A percentile compares a stretch with the other conserved stretches of the same genome.
Conservation (phyloP, 2,113 vertebrate species). For the Arothron firmamentum region DNA sequence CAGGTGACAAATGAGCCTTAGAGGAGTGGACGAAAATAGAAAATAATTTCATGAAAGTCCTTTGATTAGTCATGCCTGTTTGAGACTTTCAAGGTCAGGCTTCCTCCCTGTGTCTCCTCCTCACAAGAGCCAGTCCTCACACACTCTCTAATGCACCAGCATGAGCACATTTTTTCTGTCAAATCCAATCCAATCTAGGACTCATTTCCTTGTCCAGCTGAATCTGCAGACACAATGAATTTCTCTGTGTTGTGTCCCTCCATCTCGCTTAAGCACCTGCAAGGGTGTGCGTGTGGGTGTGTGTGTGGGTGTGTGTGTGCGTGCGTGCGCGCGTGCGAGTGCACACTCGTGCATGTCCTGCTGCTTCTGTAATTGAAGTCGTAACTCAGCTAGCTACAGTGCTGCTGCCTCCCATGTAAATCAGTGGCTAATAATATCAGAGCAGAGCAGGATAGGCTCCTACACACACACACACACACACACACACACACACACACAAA, state of each 20-base stretch:
- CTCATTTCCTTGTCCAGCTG: conserved; percentile 48
- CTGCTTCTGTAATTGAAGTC: conserved; percentile 69
- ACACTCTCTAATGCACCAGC: conserved; percentile 4
- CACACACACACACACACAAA: conserved; percentile 4
- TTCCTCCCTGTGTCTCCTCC: conserved; percentile 20
- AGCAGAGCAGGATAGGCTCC: conserved; percentile 30
- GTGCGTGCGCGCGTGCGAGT: background rate
- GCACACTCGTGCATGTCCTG: conserved; percentile 11
- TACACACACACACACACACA: conserved; percentile 9
- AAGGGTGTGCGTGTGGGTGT: conserved; percentile 9
- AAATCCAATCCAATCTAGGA: conserved; percentile 49
- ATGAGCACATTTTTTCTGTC: conserved; percentile 43
- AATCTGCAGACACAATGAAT: conserved; percentile 53
- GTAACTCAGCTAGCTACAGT: conserved; percentile 60
- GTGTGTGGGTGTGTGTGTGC: background rate
- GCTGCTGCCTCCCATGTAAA: conserved; percentile 61
- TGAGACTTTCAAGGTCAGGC: conserved; percentile 68
- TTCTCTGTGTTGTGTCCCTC: conserved; percentile 48
- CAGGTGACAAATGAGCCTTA: conserved; percentile 58
- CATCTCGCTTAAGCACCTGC: conserved; percentile 43
- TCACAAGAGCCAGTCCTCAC: conserved; percentile 12
- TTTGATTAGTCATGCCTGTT: conserved; percentile 67
- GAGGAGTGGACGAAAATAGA: conserved; percentile 59
- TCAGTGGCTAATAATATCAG: conserved; percentile 51
- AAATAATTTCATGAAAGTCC: conserved; percentile 70